Evolutionary conservation across 2,888 invertebrate species (phyloP), one percentile per base, ranked within the genome.

Genomic region (Eupithecia tripunctaria): DNA sequence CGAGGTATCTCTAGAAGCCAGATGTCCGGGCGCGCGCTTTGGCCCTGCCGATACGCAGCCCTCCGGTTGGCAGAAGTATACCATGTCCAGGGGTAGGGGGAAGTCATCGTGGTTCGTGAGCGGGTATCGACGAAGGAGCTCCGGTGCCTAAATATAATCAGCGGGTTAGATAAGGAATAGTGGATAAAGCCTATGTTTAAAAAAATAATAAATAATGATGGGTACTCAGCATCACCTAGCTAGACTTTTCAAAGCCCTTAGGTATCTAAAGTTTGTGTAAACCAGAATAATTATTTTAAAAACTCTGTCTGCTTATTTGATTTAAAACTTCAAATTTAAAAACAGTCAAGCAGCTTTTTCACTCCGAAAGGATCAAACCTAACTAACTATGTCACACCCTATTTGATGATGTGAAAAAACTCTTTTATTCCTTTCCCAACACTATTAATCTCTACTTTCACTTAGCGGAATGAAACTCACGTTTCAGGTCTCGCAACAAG

Each of bases 11-110:
- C 99, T 95, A 27, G 97, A 97, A 68, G 92, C 88, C 73, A 91
- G 79, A 75, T 91, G 89, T 0, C 85, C 85, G n/a, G 92, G 89
- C 56, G 92, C 90, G 77, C 97, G 96, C 82, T 98, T 96, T 10
- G 98, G 98, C 18, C 98, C 98, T 76, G 98, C 97, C 76, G 97
- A 97, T 78, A 97, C 97, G 90, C 99, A 99, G 71, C 99, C 99
- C 93, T 99, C 99, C 1, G 99, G 99, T 91, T 99, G 99, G 88
- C 99, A 99, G 94, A 99, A 99, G 93, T 99, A 99, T 36, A 99
- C 99, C 96, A 99, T 99, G 91, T 99, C 99, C 86, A 98, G 95
- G 0, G 99, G 99, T 84, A 99, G 95, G 0, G 98, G 98, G 90
- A 99, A 99, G 93, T 99, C 99, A 88, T 97, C 97, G 94, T 99